Conservation (phyloP, 1,140 invertebrate species). For the Diorhabda carinulata region DNA sequence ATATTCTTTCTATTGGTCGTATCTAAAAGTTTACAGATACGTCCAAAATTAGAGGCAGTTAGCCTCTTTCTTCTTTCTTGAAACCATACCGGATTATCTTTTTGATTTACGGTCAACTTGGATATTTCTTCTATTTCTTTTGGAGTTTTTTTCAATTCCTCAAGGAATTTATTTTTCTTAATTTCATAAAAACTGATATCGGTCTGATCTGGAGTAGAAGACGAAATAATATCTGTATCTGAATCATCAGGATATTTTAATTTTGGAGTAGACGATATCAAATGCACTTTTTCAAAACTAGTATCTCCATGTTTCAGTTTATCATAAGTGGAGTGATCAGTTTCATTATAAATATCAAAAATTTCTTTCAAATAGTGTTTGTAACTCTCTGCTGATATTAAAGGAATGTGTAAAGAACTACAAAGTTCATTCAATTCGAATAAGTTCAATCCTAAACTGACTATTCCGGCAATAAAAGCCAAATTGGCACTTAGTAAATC, state of each 20-base stretch:
- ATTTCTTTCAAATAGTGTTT: slow-evolving; percentile 26
- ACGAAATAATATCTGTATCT: slow-evolving; percentile 18
- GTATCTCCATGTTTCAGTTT: not conserved
- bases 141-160: slow-evolving; percentile 14
- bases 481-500: slow-evolving; percentile 30
- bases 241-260: not conserved
- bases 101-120: slow-evolving; percentile 24
- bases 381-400: slow-evolving; percentile 23
- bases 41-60: slow-evolving; percentile 39
- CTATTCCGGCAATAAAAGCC: slow-evolving; percentile 28
- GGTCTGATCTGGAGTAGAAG: not conserved
- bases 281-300: not conserved
- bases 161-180: slow-evolving; percentile 24
- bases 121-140: slow-evolving; percentile 26
- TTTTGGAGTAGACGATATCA: slow-evolving; percentile 24
- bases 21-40: slow-evolving; percentile 31
- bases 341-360: slow-evolving; percentile 23
- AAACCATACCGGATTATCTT: slow-evolving; percentile 23
- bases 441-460: slow-evolving; percentile 27
- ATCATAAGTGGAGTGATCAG: slow-evolving; percentile 5
- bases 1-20: slow-evolving; percentile 27
- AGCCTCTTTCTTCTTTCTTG: slow-evolving; percentile 29
- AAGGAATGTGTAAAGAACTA: slow-evolving; percentile 26
- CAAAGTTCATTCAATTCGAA: slow-evolving; percentile 30
- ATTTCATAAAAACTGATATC: slow-evolving; percentile 12